Percentiles rank a stretch among this genome's conserved stretches.
Evolutionary conservation across 2,113 vertebrate genomes (phyloP).

Genomic region (Laticauda colubrina): DNA sequence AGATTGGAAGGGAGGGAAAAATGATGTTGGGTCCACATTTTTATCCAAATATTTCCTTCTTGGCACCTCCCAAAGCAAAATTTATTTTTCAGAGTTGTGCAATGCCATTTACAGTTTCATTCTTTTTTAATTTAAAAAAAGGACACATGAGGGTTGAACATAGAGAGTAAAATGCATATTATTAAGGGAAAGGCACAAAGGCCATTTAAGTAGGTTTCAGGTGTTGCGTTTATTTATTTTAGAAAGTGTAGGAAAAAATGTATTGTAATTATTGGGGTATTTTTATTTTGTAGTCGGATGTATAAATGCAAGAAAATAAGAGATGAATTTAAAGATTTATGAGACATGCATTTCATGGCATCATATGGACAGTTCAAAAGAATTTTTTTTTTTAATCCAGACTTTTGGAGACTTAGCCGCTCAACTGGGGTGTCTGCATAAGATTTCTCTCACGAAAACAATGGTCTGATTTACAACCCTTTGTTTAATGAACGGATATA

Average conservation of each 20-base stretch:
- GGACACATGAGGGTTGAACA: background rate
- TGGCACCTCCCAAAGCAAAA: background rate
- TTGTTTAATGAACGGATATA: background rate
- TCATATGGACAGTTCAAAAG: background rate
- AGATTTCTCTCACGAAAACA: background rate
- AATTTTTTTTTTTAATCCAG: background rate
- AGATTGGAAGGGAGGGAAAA: background rate
- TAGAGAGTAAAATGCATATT: background rate
- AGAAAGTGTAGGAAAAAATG: background rate
- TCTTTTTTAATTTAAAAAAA: background rate
- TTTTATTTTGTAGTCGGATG: background rate
- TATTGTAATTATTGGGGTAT: background rate
- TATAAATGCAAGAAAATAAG: background rate
- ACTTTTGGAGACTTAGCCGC: background rate
- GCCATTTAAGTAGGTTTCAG: background rate
- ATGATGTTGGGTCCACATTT: background rate
- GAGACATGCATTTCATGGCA: background rate
- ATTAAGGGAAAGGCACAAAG: background rate
- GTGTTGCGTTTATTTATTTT: background rate
- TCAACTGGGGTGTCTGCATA: background rate
- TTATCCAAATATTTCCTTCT: background rate
- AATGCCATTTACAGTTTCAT: background rate
- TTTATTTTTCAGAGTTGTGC: background rate
- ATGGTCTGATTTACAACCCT: background rate
- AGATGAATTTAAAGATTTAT: background rate